Percentiles rank a stretch among this genome's conserved stretches.
These are phyloP conservation scores for Drosophila varians DNA, from an alignment of 1,140 invertebrate species.

Conservation along the genomic window DNA sequence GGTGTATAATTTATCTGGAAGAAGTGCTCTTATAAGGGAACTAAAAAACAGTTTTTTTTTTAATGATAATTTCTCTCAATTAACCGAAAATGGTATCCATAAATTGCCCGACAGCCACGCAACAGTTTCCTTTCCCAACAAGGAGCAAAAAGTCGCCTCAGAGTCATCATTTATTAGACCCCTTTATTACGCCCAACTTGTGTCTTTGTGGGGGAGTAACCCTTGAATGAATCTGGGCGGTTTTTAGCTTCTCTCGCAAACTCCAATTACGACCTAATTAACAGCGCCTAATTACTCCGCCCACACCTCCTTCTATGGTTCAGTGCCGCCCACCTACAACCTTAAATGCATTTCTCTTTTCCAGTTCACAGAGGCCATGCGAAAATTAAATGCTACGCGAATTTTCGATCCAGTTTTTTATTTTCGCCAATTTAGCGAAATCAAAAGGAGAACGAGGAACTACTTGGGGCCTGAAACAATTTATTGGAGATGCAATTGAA, in stretches of 20 bases:
- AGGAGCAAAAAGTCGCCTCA: background rate
- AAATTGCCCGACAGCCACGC: background rate
- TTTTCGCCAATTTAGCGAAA: slow-evolving; percentile 36
- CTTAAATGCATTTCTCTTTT: slow-evolving; percentile 47
- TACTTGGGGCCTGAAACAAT: slow-evolving; percentile 48
- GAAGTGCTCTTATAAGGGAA: no score
- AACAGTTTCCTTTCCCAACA: slow-evolving; percentile 9
- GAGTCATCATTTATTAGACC: slow-evolving; percentile 20
- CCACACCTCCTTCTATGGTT: background rate
- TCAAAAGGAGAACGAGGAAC: slow-evolving; percentile 2
- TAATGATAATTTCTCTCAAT: background rate
- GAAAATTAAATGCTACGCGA: slow-evolving; percentile 59
- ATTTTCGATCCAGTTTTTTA: slow-evolving; percentile 12
- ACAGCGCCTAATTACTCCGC: slow-evolving; percentile 44
- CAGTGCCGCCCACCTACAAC: slow-evolving; percentile 11
- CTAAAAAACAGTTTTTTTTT: no score
- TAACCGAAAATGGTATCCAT: background rate
- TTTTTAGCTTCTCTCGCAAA: slow-evolving; percentile 18
- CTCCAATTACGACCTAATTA: slow-evolving; percentile 51
- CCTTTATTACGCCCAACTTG: slow-evolving; percentile 22
- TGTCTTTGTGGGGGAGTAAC: slow-evolving; percentile 24
- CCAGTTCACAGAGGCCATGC: slow-evolving; percentile 51
- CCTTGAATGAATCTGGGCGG: slow-evolving; percentile 3
- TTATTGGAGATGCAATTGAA: slow-evolving; percentile 72
- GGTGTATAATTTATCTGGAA: no score